Conservation (phyloP, 2,113 vertebrate species). For the Grallaria varia region DNA sequence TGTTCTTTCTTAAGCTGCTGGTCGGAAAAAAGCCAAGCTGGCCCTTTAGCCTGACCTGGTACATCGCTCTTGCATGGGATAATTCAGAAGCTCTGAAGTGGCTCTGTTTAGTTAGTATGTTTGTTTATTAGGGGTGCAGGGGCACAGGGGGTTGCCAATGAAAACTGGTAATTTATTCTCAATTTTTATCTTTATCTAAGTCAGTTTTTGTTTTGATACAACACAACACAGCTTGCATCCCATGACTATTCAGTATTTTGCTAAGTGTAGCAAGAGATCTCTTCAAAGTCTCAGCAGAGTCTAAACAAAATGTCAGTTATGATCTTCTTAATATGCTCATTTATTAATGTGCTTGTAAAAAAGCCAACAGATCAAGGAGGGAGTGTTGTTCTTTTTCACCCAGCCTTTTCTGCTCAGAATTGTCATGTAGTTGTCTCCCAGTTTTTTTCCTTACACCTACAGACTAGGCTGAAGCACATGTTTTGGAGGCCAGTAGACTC, state of each 20-base stretch:
- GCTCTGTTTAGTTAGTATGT: neutral
- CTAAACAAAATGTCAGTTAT: neutral
- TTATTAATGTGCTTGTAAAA: neutral
- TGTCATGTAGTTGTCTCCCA: neutral
- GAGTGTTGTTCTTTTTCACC: neutral
- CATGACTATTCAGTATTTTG: neutral
- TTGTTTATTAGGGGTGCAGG: neutral
- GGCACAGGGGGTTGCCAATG: fast-evolving
- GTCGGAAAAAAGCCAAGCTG: neutral
- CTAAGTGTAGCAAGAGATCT: neutral
- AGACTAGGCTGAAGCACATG: neutral
- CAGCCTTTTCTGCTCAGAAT: neutral
- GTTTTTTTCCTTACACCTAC: neutral
- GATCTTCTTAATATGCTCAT: neutral
- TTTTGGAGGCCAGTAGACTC: neutral
- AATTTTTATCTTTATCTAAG: neutral
- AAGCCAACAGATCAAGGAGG: neutral
- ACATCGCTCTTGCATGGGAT: neutral
- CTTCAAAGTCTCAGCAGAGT: neutral
- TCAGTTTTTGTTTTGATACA: neutral
- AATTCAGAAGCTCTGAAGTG: neutral
- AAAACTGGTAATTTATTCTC: neutral
- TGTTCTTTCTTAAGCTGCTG: neutral
- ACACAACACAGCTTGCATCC: neutral
- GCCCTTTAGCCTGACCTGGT: neutral